Percentiles rank a stretch among this genome's conserved stretches.
phyloP scores from a whole-genome alignment of 2,888 invertebrate genomes.

The Cephonodes hylas region DNA sequence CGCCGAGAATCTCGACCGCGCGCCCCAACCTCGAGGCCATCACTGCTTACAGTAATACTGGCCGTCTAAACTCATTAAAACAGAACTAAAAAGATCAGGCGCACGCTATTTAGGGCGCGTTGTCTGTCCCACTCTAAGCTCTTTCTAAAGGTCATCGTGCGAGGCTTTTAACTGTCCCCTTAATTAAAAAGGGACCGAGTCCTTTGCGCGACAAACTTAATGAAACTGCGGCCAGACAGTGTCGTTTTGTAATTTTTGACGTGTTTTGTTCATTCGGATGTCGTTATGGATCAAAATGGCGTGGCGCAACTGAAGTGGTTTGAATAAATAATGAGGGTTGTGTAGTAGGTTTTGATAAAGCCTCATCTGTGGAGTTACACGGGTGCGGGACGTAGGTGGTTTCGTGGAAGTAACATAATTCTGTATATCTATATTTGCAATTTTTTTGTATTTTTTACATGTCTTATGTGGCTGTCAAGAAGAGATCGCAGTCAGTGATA shows the following conservation, averaged over 20 bases:
- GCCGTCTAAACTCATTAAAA: not conserved
- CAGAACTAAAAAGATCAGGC: not conserved
- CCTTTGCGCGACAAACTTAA: conserved; percentile 30
- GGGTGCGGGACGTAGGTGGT: too few species aligned
- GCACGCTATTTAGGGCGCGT: not conserved
- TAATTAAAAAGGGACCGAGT: conserved; percentile 37
- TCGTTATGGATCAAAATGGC: not conserved
- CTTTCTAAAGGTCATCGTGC: not conserved
- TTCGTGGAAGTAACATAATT: too few species aligned
- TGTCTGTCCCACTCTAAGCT: not conserved
- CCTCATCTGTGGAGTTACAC: too few species aligned
- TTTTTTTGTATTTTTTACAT: too few species aligned
- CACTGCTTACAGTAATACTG: not conserved
- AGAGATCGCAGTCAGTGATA: too few species aligned
- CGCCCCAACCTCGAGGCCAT: too few species aligned
- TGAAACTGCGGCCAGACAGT: conserved; percentile 27
- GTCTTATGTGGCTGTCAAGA: too few species aligned
- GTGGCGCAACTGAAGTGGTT: not conserved
- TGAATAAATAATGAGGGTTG: not conserved
- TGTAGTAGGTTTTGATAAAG: too few species aligned
- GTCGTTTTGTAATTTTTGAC: conserved; percentile 26
- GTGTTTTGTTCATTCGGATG: conserved; percentile 14
- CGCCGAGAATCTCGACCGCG: too few species aligned
- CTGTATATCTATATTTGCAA: too few species aligned
- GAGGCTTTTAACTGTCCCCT: conserved; percentile 18